These are phyloP conservation scores for Corythoichthys intestinalis DNA, from an alignment of 2,113 vertebrate species.

Conservation along the genomic window DNA sequence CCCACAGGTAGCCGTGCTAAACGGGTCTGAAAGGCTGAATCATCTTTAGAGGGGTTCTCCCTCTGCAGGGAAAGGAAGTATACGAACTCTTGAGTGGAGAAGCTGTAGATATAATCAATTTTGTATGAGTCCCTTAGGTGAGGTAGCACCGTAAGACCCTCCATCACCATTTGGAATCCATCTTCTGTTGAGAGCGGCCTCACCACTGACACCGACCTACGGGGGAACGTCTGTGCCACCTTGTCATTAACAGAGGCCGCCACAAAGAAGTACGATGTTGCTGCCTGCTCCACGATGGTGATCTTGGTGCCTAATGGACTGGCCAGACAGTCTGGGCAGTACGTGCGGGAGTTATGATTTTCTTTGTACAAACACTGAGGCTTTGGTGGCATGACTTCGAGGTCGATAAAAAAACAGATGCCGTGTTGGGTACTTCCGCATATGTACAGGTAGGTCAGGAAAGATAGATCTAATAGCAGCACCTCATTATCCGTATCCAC, in stretches of 20 bases:
- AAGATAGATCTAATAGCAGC: conserved; percentile 73
- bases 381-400: fast-evolving
- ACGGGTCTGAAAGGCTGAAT: conserved; percentile 71
- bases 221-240: conserved; percentile 69
- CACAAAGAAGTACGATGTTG: conserved; percentile 75
- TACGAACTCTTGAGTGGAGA: conserved; percentile 66
- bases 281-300: conserved; percentile 65
- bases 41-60: conserved; percentile 34
- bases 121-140: conserved; percentile 71
- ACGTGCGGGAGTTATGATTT: conserved; percentile 40
- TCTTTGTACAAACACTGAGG: conserved; percentile 75
- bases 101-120: conserved; percentile 87
- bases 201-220: conserved; percentile 80
- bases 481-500: conserved; percentile 79
- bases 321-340: conserved; percentile 84
- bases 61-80: conserved; percentile 88
- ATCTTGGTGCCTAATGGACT: conserved; percentile 85
- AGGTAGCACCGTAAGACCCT: conserved; percentile 77
- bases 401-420: conserved; percentile 77
- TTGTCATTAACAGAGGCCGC: conserved; percentile 76
- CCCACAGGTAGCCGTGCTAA: conserved; percentile 74
- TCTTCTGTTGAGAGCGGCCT: conserved; percentile 78
- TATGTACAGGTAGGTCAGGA: conserved; percentile 70
- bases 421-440: conserved; percentile 81
- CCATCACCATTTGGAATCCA: conserved; percentile 73